Evolutionary conservation across 2,797 vertebrate species (phyloP).

Genomic region (Threskiornis aethiopicus): DNA sequence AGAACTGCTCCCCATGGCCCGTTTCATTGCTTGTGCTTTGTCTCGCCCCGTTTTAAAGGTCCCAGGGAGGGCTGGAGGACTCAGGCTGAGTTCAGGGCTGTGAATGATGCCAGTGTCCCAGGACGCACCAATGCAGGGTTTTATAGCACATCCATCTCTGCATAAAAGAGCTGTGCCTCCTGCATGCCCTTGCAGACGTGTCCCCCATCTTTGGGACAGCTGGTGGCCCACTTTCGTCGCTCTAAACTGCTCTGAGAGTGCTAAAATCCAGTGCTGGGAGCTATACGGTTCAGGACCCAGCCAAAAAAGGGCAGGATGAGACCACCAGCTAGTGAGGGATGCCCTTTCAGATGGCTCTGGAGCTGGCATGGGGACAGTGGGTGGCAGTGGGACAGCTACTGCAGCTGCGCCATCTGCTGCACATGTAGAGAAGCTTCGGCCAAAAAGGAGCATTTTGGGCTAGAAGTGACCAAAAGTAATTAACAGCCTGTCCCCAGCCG

Average conservation of each 20-base stretch:
- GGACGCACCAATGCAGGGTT: not conserved
- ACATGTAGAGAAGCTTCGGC: not conserved
- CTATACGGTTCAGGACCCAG: fast-evolving
- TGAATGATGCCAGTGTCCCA: not conserved
- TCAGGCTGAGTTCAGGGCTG: not conserved
- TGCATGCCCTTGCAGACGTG: not conserved
- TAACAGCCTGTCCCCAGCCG: too few relatives aligned
- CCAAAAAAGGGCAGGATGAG: not conserved
- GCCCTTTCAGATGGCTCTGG: not conserved
- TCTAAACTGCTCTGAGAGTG: not conserved
- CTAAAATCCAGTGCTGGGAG: not conserved
- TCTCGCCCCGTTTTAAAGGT: not conserved
- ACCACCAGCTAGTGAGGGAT: not conserved
- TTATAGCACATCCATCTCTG: not conserved
- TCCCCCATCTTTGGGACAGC: not conserved
- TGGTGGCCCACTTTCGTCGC: not conserved
- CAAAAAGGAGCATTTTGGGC: not conserved
- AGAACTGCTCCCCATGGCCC: not conserved
- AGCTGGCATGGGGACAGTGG: not conserved
- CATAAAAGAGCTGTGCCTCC: not conserved
- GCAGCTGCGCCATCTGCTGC: constrained; percentile 77
- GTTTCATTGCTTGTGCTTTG: not conserved
- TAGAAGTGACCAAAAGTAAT: not conserved
- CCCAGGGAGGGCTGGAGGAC: not conserved
- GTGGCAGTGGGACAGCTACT: constrained; percentile 32